Base-by-base conservation (phyloP, 2,113 vertebrate species). In the Clarias magur region DNA sequence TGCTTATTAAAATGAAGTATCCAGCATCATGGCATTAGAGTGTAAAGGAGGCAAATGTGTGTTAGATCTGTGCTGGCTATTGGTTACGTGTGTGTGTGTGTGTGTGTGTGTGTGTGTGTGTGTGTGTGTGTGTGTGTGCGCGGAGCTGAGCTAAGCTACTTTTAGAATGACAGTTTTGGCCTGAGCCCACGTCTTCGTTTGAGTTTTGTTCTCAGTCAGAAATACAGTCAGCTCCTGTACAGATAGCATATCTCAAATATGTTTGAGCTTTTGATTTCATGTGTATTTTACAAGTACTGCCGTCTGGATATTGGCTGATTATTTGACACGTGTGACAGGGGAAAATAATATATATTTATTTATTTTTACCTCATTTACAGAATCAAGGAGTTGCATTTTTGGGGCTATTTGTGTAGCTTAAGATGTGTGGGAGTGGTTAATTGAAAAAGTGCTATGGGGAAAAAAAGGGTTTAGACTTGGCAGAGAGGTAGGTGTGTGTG, bases 401-500 rank as follows among this genome's bases (percentile, higher is more conserved):
- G 2, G n/a, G 65, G 8, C n/a, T 30, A 42, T 72, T 72, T 72
- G 27, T 42, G 60, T 38, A 79, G 21, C 68, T 83, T 53, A 73
- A 80, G 81, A 38, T 82, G 34, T 92, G 90, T 92, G 91, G 92
- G 83, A 86, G 78, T 83, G 85, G 27, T 86, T 85, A 59, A 82
- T 82, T 88, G 68, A 86, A 85, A 63, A 38, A 59, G 54, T 80
- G 30, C 76, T 65, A 56, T 65, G 42, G 38, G 65, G n/a, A n/a
- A 54, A 80, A 25, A 85, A 15, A 86, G 83, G 87, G 88, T 63
- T 78, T 17, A 84, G 76, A 62, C 59, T 86, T 88, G 85, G 76
- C 65, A 83, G 78, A 65, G 48, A 48, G 48, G 48, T 48, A 48
- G 84, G 78, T 68, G 84, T 89, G 83, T 87, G 82, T 89, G 87